A percentile compares a stretch with the other conserved stretches of the same genome.
These are phyloP conservation scores for Battus philenor DNA, from an alignment of 1,140 invertebrate genomes.

Conservation along the genomic window DNA sequence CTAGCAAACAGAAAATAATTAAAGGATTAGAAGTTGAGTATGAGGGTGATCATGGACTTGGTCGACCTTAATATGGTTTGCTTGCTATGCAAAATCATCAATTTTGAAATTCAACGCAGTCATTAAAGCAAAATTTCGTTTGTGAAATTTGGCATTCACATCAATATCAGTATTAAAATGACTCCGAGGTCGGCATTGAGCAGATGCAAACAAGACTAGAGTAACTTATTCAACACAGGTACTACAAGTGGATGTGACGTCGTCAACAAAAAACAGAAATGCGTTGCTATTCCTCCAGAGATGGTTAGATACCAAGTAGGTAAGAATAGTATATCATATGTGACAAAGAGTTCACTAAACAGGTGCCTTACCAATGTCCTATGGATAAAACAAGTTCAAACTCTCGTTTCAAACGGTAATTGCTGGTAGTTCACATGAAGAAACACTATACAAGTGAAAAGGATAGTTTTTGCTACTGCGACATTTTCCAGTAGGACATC, in stretches of 20 bases:
- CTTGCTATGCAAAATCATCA: conserved; percentile 71
- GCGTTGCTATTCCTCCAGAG: conserved; percentile 34
- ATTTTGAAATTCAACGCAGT: conserved; percentile 46
- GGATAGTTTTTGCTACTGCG: conserved; percentile 36
- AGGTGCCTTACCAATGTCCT: conserved; percentile 73
- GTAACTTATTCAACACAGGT: conserved; percentile 32
- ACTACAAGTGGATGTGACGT: conserved; percentile 72
- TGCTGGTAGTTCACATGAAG: conserved; percentile 74
- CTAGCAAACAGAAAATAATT: conserved; percentile 47
- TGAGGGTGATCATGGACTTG: conserved; percentile 47
- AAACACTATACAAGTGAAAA: conserved; percentile 67
- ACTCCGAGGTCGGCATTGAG: conserved; percentile 79
- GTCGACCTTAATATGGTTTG: conserved; percentile 46
- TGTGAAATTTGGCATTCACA: conserved; percentile 78
- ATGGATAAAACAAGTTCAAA: conserved; percentile 73
- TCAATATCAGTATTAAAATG: conserved; percentile 76
- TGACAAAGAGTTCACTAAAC: conserved; percentile 77
- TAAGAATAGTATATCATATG: conserved; percentile 79
- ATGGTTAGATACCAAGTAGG: conserved; percentile 75
- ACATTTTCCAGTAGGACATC: conserved; percentile 30
- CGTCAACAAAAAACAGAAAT: conserved; percentile 70
- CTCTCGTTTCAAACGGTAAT: conserved; percentile 76
- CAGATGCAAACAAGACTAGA: conserved; percentile 67
- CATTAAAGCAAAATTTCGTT: conserved; percentile 64
- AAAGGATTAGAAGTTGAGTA: conserved; percentile 56